Evolutionary conservation across 2,888 invertebrate genomes (phyloP).

Genomic region (Microctonus brassicae): DNA sequence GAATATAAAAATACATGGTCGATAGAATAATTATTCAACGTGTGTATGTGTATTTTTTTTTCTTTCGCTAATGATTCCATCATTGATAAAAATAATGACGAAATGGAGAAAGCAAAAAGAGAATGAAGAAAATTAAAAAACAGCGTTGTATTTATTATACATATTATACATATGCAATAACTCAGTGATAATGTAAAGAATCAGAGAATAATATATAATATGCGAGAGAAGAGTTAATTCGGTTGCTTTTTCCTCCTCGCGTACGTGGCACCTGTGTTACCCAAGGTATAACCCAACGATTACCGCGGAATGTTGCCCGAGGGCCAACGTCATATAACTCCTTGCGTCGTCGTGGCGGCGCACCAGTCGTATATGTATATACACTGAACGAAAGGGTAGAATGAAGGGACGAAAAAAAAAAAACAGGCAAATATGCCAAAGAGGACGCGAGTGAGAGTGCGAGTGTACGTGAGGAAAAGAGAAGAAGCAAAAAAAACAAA

Average conservation of each 20-base stretch:
- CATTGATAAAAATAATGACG: not conserved
- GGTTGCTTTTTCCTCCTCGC: not conserved
- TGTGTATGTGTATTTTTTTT: not conserved
- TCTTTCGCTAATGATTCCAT: not conserved
- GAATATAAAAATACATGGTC: slow-evolving; percentile 11
- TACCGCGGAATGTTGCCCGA: slow-evolving; percentile 67
- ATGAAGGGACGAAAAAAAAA: not conserved
- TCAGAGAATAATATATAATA: slow-evolving; percentile 11
- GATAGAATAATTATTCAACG: not conserved
- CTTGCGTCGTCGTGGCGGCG: slow-evolving; percentile 13
- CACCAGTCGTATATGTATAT: not conserved
- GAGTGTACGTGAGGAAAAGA: not conserved
- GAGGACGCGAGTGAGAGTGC: not conserved
- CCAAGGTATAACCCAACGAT: slow-evolving; percentile 66
- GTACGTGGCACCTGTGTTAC: slow-evolving; percentile 66
- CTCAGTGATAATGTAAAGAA: slow-evolving; percentile 27
- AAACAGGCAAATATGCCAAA: not conserved
- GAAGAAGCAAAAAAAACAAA: not conserved
- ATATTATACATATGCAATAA: not conserved
- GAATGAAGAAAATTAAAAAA: slow-evolving; percentile 7
- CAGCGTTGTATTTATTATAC: no score
- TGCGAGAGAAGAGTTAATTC: slow-evolving; percentile 15
- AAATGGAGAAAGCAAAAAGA: not conserved
- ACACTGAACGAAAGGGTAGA: not conserved
- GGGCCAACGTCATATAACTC: slow-evolving; percentile 58